Evolutionary conservation across 1,140 invertebrate species (phyloP), one percentile per base, ranked within the genome.

Genomic region (Scaptomyza graminum): DNA sequence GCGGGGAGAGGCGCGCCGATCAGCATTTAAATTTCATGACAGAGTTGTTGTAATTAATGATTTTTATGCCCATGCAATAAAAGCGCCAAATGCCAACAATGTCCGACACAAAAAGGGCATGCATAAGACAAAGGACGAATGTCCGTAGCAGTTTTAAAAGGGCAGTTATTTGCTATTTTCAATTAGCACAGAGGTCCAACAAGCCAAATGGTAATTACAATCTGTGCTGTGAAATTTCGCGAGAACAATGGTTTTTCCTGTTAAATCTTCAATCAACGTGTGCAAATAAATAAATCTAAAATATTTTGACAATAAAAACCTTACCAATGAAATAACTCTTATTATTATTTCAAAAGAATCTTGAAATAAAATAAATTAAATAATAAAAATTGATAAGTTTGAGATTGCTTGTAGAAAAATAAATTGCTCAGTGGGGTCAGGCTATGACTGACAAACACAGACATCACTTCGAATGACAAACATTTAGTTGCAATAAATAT

Each of bases 11-110:
- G 31, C 31, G 55, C 22, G 41, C 41, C 50, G 51, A 70, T 46
- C 52, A 77, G 68, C 81, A 84, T 84, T 84, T 84, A 84, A 84
- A 80, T 84, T 84, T 85, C 81, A 85, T 81, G 84, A 74, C 75
- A 34, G 62, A 77, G 74, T 77, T 85, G 81, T 85, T 85, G 82
- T 87, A 85, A 85, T 85, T 85, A 85, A 85, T 85, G 82, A 87
- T 81, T 87, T 87, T 87, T 87, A 87, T 85, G 82, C 63, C 60
- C 65, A 41, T 63, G 66, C 74, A 87, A 85, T 85, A 85, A 85
- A 87, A 72, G 65, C 70, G 41, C 41, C 64, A 70, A 85, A 71
- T 68, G 76, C 39, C 52, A 68, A 22, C 52, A 50, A 25, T 18
- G 9, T 13, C 11, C 47, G 12, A 28, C 3, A 28, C 3, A 11